Percentiles rank a stretch among this genome's conserved stretches.
Conservation (phyloP, 2,113 vertebrate genomes). For the Eretmochelys imbricata region DNA sequence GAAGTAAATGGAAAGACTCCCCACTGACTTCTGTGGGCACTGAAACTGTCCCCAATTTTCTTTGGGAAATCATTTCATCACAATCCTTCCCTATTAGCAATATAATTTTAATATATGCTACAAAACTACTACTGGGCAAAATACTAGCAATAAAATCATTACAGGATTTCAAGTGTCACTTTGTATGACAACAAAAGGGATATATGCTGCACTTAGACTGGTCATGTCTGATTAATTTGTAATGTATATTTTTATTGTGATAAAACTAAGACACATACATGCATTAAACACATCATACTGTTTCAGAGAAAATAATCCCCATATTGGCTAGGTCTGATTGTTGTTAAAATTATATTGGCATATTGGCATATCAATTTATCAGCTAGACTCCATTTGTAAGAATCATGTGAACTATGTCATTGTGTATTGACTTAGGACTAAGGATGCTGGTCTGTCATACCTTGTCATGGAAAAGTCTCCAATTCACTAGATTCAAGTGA, state of each 20-base stretch:
- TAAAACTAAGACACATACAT: neutral
- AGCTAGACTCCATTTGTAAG: neutral
- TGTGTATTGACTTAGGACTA: neutral
- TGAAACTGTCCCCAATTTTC: neutral
- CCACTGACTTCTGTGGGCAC: neutral
- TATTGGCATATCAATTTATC: neutral
- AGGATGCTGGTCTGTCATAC: neutral
- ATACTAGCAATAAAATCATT: fast-evolving
- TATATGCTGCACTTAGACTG: neutral
- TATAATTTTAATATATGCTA: fast-evolving
- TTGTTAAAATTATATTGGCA: neutral
- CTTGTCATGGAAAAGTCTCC: neutral
- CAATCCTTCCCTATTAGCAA: neutral
- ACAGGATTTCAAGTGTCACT: neutral
- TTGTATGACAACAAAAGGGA: neutral
- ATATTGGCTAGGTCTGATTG: neutral
- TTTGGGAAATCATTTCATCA: neutral
- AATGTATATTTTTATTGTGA: neutral
- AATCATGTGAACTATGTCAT: neutral
- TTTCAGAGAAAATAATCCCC: neutral
- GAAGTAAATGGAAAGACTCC: neutral
- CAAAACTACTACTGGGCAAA: neutral
- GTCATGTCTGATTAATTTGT: neutral
- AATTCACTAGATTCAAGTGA: neutral
- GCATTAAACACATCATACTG: neutral